These are phyloP conservation scores for Lutjanus erythropterus DNA, from an alignment of 2,113 vertebrate species.

Conservation along the genomic window DNA sequence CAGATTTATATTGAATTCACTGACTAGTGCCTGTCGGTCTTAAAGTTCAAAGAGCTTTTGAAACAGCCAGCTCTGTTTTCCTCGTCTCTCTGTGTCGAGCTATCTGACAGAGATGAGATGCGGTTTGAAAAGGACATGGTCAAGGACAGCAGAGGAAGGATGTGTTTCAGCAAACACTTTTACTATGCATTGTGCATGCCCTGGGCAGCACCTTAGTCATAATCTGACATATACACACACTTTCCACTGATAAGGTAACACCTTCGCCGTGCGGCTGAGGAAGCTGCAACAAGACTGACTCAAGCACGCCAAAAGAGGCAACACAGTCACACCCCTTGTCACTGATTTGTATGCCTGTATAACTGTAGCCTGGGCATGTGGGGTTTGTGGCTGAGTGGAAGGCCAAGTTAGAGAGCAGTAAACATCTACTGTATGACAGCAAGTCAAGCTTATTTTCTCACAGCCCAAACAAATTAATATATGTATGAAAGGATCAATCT, in stretches of 20 bases:
- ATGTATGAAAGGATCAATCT: background rate
- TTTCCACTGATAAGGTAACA: conserved; percentile 43
- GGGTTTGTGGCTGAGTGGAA: conserved; percentile 9
- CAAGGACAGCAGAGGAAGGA: conserved; percentile 74
- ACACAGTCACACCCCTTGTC: conserved; percentile 12
- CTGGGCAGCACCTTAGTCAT: conserved; percentile 44
- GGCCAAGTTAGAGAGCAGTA: conserved; percentile 10
- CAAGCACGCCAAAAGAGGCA: background rate
- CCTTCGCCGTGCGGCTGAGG: conserved; percentile 11
- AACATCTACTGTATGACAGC: background rate
- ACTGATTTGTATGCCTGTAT: conserved; percentile 29
- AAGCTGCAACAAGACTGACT: conserved; percentile 2
- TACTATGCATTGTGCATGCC: conserved; percentile 56
- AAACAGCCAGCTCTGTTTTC: conserved; percentile 70
- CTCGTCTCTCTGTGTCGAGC: conserved; percentile 46
- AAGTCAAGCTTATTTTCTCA: background rate
- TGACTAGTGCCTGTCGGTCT: conserved; percentile 73
- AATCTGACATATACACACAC: conserved; percentile 47
- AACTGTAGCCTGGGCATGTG: background rate
- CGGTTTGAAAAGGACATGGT: conserved; percentile 80
- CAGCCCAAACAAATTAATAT: background rate
- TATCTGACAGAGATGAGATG: conserved; percentile 76
- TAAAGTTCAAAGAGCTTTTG: conserved; percentile 81
- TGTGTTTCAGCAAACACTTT: conserved; percentile 70
- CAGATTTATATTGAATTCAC: conserved; percentile 71